Conservation (phyloP, 2,113 vertebrate genomes). For the Cercocebus atys region DNA sequence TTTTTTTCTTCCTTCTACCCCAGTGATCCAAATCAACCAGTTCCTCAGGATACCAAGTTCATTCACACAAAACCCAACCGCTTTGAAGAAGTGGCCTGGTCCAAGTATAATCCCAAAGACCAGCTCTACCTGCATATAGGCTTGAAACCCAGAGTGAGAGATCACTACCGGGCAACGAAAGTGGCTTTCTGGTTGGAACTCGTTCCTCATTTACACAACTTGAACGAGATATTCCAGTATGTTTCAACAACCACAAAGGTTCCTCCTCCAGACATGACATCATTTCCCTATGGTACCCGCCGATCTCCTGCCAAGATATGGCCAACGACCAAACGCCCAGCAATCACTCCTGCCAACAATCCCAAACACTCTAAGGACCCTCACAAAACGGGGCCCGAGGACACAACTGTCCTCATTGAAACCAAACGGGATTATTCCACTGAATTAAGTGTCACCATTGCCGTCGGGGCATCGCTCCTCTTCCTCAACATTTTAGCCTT, state of each 20-base stretch:
- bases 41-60: conserved; percentile 98
- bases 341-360: conserved; percentile 90
- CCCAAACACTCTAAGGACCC: conserved; percentile 93
- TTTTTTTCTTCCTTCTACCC: conserved; percentile 42
- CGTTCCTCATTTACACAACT: conserved; percentile 94
- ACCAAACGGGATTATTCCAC: conserved; percentile 96
- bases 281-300: conserved; percentile 93
- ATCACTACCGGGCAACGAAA: conserved; percentile 97
- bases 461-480: conserved; percentile 94
- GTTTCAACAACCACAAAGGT: conserved; percentile 97
- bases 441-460: conserved; percentile 96
- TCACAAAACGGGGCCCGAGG: conserved; percentile 88
- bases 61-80: conserved; percentile 98
- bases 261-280: conserved; percentile 95
- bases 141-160: conserved; percentile 93
- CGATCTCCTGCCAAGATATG: conserved; percentile 93
- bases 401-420: conserved; percentile 93
- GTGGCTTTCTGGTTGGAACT: conserved; percentile 98
- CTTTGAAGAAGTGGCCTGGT: conserved; percentile 98
- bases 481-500: conserved; percentile 98
- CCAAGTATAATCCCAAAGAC: conserved; percentile 97
- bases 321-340: conserved; percentile 96
- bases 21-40: conserved; percentile 97
- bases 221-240: conserved; percentile 96
- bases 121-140: conserved; percentile 98